Evolutionary conservation across 2,113 vertebrate species (phyloP).

Genomic region (Nansenia antarctica): DNA sequence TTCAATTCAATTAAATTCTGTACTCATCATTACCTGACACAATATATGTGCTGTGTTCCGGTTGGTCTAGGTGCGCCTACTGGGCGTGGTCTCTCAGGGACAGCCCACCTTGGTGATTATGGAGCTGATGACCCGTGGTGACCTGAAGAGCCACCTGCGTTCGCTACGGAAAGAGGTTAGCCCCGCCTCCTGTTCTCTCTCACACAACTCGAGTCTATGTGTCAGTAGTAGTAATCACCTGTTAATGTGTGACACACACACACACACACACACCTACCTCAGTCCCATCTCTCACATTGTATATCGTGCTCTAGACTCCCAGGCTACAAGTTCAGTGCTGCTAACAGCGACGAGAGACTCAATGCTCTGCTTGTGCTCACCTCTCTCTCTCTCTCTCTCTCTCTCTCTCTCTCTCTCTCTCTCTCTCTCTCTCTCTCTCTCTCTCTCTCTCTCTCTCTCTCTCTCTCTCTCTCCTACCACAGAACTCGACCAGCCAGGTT

Average conservation of each 20-base stretch:
- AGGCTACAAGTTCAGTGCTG: neutral
- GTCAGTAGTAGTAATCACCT: neutral
- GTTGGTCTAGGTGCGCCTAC: conserved; percentile 86
- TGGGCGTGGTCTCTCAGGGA: conserved; percentile 97
- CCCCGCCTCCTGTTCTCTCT: neutral
- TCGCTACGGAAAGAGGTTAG: conserved; percentile 90
- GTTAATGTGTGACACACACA: neutral
- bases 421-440: conserved; percentile 6
- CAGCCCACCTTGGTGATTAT: conserved; percentile 98
- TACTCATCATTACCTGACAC: neutral
- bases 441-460: conserved; percentile 11
- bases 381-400: conserved; percentile 8
- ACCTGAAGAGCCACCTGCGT: conserved; percentile 96
- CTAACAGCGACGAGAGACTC: neutral
- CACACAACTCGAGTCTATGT: neutral
- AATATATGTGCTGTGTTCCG: conserved; percentile 20
- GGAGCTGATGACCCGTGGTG: conserved; percentile 98
- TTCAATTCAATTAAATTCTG: too few relatives aligned
- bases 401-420: conserved; percentile 10
- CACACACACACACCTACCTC: neutral
- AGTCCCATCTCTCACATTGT: neutral
- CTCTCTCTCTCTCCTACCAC: conserved; percentile 37
- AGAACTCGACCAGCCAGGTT: conserved; percentile 82
- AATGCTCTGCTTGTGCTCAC: neutral
- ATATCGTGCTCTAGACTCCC: neutral